These are phyloP conservation scores for Phalacrocorax carbo DNA, from an alignment of 2,113 vertebrate genomes.

Conservation along the genomic window DNA sequence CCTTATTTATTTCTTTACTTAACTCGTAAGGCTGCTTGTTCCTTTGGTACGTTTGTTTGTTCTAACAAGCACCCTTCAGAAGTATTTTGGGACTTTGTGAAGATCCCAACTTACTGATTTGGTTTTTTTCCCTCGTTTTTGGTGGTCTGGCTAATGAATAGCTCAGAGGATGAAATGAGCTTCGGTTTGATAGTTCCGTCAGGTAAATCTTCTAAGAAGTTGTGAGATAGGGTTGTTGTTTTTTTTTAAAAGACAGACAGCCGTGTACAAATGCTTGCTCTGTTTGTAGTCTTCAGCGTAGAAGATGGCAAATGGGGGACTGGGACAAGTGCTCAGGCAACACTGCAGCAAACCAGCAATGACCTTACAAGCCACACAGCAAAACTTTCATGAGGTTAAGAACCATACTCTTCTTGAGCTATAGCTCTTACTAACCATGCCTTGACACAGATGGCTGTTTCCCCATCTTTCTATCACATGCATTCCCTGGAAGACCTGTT, in stretches of 20 bases:
- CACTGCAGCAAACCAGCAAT: neutral
- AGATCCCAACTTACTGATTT: neutral
- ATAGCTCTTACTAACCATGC: neutral
- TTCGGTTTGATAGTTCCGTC: neutral
- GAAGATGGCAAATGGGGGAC: neutral
- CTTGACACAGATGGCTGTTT: neutral
- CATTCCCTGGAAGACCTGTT: neutral
- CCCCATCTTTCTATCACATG: neutral
- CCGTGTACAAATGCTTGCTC: neutral
- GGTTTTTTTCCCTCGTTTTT: neutral
- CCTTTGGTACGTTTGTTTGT: neutral
- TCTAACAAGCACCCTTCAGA: slow-evolving; percentile 28
- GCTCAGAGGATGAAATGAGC: neutral
- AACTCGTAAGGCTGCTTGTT: slow-evolving; percentile 42
- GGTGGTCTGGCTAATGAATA: neutral
- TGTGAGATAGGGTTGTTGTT: neutral
- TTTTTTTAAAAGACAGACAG: neutral
- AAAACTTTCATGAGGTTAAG: neutral
- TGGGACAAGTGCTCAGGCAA: neutral
- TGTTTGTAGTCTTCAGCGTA: neutral
- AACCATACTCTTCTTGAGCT: neutral
- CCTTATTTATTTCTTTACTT: slow-evolving; percentile 49
- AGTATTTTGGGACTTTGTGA: neutral
- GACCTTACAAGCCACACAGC: neutral
- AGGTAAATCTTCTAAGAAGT: neutral